Evolutionary conservation across 2,888 invertebrate species (phyloP).

Genomic region (Frankliniella intonsa): DNA sequence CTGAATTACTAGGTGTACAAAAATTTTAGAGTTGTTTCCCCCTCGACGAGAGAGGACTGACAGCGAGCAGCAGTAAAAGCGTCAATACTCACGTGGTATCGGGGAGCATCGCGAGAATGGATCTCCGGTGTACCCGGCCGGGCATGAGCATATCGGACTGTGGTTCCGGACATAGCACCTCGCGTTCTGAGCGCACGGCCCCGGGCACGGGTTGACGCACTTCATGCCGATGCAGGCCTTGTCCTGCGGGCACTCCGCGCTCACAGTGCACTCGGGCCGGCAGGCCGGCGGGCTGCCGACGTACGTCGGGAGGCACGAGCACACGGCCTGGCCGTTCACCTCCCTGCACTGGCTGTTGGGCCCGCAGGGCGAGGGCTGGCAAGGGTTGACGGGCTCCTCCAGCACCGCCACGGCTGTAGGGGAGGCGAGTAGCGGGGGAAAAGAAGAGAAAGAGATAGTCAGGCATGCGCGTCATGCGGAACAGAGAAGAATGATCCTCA

Average conservation of each 20-base stretch:
- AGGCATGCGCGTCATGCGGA: conserved; percentile 3
- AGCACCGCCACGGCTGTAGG: conserved; percentile 33
- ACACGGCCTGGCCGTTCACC: conserved; percentile 53
- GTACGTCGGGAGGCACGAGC: conserved; percentile 55
- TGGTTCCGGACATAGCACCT: conserved; percentile 57
- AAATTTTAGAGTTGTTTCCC: background rate
- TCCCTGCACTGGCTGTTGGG: conserved; percentile 55
- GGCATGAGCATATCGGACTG: conserved; percentile 56
- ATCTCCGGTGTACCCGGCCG: conserved; percentile 52
- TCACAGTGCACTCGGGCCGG: conserved; percentile 57
- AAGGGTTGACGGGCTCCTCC: conserved; percentile 47
- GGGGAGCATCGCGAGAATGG: conserved; percentile 50
- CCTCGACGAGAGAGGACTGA: background rate
- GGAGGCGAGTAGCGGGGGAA: background rate
- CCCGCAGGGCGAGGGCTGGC: conserved; percentile 54
- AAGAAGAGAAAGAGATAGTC: background rate
- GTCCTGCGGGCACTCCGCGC: conserved; percentile 53
- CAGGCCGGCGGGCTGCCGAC: conserved; percentile 56
- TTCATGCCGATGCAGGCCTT: conserved; percentile 57
- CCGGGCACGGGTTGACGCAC: conserved; percentile 58
- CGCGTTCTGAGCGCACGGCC: conserved; percentile 54
- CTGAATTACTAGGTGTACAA: too few relatives aligned
- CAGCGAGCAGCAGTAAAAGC: background rate
- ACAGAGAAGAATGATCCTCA: background rate
- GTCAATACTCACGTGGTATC: conserved; percentile 31